These are phyloP conservation scores for Pemphigus obesinymphae DNA, from an alignment of 1,140 invertebrate genomes.

Conservation along the genomic window DNA sequence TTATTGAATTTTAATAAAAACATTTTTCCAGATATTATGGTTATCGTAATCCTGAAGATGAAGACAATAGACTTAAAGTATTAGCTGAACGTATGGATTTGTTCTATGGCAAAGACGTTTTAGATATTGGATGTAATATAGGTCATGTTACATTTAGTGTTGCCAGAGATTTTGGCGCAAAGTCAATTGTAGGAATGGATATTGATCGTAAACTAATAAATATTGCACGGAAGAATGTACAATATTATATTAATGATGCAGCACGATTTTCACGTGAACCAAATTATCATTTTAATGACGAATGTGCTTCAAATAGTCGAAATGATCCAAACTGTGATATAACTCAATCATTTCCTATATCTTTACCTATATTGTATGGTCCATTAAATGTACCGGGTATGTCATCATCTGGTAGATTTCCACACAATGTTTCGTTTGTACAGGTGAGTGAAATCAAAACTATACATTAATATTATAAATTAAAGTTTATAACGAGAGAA, in stretches of 20 bases:
- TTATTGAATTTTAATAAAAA: too few species aligned
- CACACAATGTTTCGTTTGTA: slow-evolving; percentile 79
- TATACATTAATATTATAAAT: neutral
- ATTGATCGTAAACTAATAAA: slow-evolving; percentile 84
- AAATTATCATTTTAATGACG: slow-evolving; percentile 12
- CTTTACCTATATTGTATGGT: slow-evolving; percentile 78
- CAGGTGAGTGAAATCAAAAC: slow-evolving; percentile 58
- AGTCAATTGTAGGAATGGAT: slow-evolving; percentile 86
- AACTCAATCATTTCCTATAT: slow-evolving; percentile 64
- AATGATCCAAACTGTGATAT: slow-evolving; percentile 45
- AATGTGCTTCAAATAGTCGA: slow-evolving; percentile 27
- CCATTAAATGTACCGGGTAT: slow-evolving; percentile 64
- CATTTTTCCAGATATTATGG: slow-evolving; percentile 77
- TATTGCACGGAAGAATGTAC: slow-evolving; percentile 72
- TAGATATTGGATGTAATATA: slow-evolving; percentile 97
- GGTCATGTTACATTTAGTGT: slow-evolving; percentile 87
- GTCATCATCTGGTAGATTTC: slow-evolving; percentile 60
- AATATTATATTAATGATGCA: slow-evolving; percentile 64
- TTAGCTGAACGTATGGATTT: slow-evolving; percentile 74
- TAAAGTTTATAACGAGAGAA: neutral
- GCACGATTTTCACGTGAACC: neutral
- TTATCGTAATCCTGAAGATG: slow-evolving; percentile 76
- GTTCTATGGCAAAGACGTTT: slow-evolving; percentile 83
- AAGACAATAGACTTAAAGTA: slow-evolving; percentile 75
- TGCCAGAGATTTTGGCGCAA: slow-evolving; percentile 77